Percentiles rank a stretch among this genome's conserved stretches.
Evolutionary conservation across 2,888 invertebrate genomes (phyloP).

Genomic region (Aphidoletes aphidimyza): DNA sequence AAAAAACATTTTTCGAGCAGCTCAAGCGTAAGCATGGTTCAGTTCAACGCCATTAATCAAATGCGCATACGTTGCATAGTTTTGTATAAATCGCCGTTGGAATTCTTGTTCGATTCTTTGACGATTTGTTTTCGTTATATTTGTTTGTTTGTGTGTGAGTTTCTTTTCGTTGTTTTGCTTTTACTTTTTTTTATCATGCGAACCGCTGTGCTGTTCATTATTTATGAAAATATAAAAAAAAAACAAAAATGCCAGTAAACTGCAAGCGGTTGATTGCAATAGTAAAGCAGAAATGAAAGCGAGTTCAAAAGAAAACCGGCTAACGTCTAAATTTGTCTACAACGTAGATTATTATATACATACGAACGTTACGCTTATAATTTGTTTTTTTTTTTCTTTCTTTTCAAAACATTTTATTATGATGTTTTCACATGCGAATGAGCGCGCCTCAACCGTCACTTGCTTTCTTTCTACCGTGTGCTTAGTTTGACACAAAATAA

Average conservation of each 20-base stretch:
- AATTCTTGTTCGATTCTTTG: slow-evolving; percentile 26
- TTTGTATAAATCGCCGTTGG: background rate
- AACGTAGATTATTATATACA: background rate
- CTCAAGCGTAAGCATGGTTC: background rate
- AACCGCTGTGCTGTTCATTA: too few species aligned
- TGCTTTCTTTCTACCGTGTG: background rate
- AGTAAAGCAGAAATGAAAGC: too few species aligned
- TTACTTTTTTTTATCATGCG: background rate
- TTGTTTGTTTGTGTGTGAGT: too few species aligned
- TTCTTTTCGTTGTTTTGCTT: background rate
- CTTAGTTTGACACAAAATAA: too few species aligned
- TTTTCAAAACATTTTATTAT: background rate
- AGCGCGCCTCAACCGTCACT: background rate
- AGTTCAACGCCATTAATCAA: background rate
- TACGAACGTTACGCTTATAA: background rate
- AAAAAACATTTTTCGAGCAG: background rate
- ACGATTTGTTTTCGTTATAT: background rate
- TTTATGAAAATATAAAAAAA: too few species aligned
- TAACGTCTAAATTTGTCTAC: too few species aligned
- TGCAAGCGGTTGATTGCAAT: too few species aligned
- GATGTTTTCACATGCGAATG: background rate
- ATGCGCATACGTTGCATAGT: background rate
- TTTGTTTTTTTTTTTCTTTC: background rate
- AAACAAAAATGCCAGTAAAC: too few species aligned
- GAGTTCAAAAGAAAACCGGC: too few species aligned